Base-by-base conservation (phyloP, 2,113 vertebrate genomes). In the Podilymbus podiceps region DNA sequence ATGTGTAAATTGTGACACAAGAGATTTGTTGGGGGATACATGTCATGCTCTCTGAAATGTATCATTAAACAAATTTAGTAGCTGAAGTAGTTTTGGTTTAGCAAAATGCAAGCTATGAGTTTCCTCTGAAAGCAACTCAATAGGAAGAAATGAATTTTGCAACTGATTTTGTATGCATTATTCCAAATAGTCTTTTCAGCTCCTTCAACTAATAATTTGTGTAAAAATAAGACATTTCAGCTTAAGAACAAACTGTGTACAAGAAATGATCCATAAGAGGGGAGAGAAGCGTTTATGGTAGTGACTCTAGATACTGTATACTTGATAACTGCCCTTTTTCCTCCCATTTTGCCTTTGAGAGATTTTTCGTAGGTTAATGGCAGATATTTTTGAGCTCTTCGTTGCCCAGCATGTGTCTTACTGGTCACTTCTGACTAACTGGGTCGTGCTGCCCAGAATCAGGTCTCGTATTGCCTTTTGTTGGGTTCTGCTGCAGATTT, bases 1-100 rank as follows among this genome's bases (percentile, higher is more conserved):
- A 58, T 30, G 31, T 56, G 50, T 55, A 64, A 94, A 76, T 74
- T 80, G 75, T 84, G 86, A 53, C 69, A 72, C 22, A 80, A 90
- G 83, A 50, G 86, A 21, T 92, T 91, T 88, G 89, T 93, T 92
- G 83, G 52, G 83, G 73, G 91, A 47, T 72, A 4, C 16, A 7
- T 69, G 85, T 77, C 59, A 4, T 11, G 47, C 46, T 50, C 2
- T 27, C 75, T 85, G 71, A 77, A 94, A 90, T 66, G 15, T 92
- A 22, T 91, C 91, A 91, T 89, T 94, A 94, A 84, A 87, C 80
- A 80, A 90, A 94, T 93, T 89, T 49, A 23, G 75, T n/a, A 86
- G 94, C 91, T 92, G 60, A 50, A 96, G 72, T 19, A 71, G 83
- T 88, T 90, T 89, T 78, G 60, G 44, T 67, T 81, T 30, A 76